phyloP scores from a whole-genome alignment of 2,888 invertebrate species.

The Sesamia inferens region DNA sequence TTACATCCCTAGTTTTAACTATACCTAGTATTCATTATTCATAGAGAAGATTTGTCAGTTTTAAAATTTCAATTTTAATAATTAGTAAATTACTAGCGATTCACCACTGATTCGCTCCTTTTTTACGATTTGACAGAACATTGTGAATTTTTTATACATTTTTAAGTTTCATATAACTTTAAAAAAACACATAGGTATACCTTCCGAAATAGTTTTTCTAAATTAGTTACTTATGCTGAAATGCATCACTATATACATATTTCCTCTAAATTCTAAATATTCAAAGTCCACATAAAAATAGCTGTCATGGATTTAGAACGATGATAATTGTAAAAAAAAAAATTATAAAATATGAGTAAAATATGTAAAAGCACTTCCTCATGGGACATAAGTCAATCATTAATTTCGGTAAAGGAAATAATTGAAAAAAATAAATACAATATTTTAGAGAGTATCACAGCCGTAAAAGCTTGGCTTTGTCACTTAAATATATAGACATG shows the following conservation, averaged over 20 bases:
- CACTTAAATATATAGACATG: constrained; percentile 57
- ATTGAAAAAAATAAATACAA: constrained; percentile 30
- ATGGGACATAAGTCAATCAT: constrained; percentile 15
- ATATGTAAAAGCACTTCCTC: constrained; percentile 16
- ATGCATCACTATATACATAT: neutral
- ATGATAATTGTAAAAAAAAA: neutral
- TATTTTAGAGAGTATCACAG: constrained; percentile 71
- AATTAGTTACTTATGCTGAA: neutral
- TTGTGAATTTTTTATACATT: neutral
- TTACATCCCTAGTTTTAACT: too few species aligned
- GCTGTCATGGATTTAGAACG: neutral
- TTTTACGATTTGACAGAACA: constrained; percentile 5
- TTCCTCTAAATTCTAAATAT: neutral
- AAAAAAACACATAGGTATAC: neutral
- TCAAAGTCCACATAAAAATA: neutral
- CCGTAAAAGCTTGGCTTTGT: constrained; percentile 68
- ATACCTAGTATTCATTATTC: too few species aligned
- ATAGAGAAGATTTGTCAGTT: too few species aligned
- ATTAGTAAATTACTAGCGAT: constrained; percentile 7
- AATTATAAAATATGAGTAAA: constrained; percentile 1
- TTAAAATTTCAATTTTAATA: constrained; percentile 8
- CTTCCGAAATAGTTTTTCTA: neutral
- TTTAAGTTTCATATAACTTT: neutral
- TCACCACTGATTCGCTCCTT: neutral
- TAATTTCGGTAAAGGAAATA: constrained; percentile 8